Percentiles rank a stretch among this genome's conserved stretches.
phyloP scores from a whole-genome alignment of 1,140 invertebrate species.

The Subanguina moxae region DNA sequence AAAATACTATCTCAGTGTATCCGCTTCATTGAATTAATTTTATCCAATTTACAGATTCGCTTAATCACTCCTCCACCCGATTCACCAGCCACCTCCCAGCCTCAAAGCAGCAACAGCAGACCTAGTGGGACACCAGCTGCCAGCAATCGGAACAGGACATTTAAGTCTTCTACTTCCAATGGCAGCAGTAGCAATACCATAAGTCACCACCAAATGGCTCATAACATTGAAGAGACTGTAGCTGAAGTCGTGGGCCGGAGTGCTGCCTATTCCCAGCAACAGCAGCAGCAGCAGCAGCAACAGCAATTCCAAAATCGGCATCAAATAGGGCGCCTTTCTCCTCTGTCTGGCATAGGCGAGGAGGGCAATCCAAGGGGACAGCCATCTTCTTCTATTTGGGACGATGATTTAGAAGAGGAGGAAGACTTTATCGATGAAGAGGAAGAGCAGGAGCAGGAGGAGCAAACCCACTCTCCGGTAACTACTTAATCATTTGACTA shows the following conservation, averaged over 20 bases:
- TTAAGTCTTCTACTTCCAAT: not conserved
- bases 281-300: not conserved
- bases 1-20: not conserved
- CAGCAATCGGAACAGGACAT: not conserved
- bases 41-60: slow-evolving; percentile 22
- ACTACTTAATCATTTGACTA: too few relatives aligned
- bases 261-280: slow-evolving; percentile 23
- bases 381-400: not conserved
- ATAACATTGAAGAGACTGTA: slow-evolving; percentile 31
- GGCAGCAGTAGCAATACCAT: not conserved
- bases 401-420: slow-evolving; percentile 5
- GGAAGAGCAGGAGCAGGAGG: not conserved
- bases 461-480: not conserved
- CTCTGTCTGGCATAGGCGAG: not conserved
- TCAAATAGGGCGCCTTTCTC: not conserved
- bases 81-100: slow-evolving; percentile 16
- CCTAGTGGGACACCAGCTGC: slow-evolving; percentile 14
- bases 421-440: slow-evolving; percentile 1
- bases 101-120: slow-evolving; percentile 9
- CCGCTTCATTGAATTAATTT: not conserved
- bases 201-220: slow-evolving; percentile 8
- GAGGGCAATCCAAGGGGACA: not conserved
- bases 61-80: slow-evolving; percentile 31
- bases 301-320: not conserved
- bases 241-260: slow-evolving; percentile 28